Evolutionary conservation across 1,140 invertebrate species (phyloP).

Genomic region (Chelonus insularis): DNA sequence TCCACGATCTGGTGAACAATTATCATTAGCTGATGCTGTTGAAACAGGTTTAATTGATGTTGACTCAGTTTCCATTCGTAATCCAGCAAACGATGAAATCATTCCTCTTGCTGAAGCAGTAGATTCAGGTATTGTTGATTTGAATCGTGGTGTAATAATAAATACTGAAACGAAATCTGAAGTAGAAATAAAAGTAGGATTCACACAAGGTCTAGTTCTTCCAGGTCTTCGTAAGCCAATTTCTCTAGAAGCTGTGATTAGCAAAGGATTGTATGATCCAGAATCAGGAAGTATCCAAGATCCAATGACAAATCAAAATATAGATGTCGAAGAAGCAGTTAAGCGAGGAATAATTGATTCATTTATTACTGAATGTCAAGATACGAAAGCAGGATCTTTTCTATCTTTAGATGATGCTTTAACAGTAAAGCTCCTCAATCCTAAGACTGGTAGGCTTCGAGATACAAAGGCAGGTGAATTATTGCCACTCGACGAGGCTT

Average conservation of each 20-base stretch:
- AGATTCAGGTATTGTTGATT: constrained; percentile 76
- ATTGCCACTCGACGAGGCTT: constrained; percentile 71
- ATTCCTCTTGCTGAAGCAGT: constrained; percentile 75
- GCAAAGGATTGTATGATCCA: constrained; percentile 71
- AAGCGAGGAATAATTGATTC: constrained; percentile 79
- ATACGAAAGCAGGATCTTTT: constrained; percentile 71
- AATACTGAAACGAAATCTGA: constrained; percentile 70
- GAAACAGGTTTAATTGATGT: constrained; percentile 74
- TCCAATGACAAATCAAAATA: constrained; percentile 68
- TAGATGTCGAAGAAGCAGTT: constrained; percentile 76
- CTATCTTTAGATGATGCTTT: constrained; percentile 72
- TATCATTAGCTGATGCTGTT: constrained; percentile 74
- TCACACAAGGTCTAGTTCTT: constrained; percentile 70
- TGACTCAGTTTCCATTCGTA: constrained; percentile 70
- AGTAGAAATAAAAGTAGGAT: constrained; percentile 72
- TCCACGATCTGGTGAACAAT: constrained; percentile 63
- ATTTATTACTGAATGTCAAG: constrained; percentile 80
- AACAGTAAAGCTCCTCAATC: constrained; percentile 69
- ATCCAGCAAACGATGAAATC: constrained; percentile 72
- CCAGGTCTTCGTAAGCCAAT: constrained; percentile 70
- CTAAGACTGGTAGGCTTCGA: constrained; percentile 68
- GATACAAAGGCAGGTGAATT: constrained; percentile 70
- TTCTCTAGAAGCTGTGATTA: constrained; percentile 75
- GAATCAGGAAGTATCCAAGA: constrained; percentile 74
- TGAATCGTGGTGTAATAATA: constrained; percentile 71